Conservation (phyloP, 1,140 invertebrate genomes). For the Teleopsis dalmanni region DNA sequence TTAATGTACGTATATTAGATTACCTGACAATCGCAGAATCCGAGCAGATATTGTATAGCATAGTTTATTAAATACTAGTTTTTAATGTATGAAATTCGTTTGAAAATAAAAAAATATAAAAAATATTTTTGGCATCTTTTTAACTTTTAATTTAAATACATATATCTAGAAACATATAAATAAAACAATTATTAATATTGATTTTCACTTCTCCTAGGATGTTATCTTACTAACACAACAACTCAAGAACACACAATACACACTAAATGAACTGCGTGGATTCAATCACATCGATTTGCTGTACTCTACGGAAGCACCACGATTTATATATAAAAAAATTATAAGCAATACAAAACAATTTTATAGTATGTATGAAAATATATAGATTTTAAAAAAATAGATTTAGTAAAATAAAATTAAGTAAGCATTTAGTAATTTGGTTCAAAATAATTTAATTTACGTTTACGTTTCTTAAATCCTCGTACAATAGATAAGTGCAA, state of each 20-base stretch:
- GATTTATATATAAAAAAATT: conserved; percentile 28
- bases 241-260: conserved; percentile 20
- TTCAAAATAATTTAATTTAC: conserved; percentile 8
- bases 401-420: conserved; percentile 5
- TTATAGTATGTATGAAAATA: neutral
- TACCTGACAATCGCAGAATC: too few species aligned
- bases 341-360: conserved; percentile 18
- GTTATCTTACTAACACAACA: conserved; percentile 18
- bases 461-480: neutral
- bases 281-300: conserved; percentile 39
- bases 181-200: neutral
- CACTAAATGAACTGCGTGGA: conserved; percentile 25
- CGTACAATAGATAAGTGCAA: neutral
- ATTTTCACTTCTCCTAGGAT: conserved; percentile 13
- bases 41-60: too few species aligned
- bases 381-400: neutral
- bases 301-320: conserved; percentile 23
- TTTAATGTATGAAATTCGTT: too few species aligned
- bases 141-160: too few species aligned
- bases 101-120: too few species aligned
- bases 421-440: neutral
- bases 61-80: too few species aligned
- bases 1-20: too few species aligned
- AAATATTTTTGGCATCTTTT: too few species aligned
- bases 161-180: too few species aligned